Percentiles rank a stretch among this genome's conserved stretches.
These are phyloP conservation scores for Haliclona indistincta DNA, from an alignment of 37 sponge, comb jelly and placozoan species.

Conservation along the genomic window DNA sequence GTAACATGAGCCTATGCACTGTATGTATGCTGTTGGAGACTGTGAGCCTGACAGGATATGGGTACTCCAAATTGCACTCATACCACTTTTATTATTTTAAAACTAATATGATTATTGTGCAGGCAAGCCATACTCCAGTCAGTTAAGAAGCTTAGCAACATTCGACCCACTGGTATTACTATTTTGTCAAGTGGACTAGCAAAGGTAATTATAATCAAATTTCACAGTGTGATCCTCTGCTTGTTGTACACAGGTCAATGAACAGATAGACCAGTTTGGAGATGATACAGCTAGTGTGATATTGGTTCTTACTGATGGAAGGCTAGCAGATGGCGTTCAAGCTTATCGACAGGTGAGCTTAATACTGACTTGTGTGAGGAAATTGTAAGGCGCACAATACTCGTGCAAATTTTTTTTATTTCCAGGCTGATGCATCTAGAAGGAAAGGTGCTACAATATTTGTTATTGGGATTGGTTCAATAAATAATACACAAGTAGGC, in stretches of 20 bases:
- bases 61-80: too few relatives aligned
- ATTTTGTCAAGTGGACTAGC: too few relatives aligned
- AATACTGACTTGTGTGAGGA: background rate
- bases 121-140: too few relatives aligned
- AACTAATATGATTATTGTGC: too few relatives aligned
- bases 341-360: background rate
- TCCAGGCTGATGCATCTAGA: background rate
- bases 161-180: too few relatives aligned
- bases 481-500: background rate
- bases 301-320: conserved; percentile 7
- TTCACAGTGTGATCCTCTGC: background rate
- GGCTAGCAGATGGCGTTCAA: background rate
- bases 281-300: conserved; percentile 11
- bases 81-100: too few relatives aligned
- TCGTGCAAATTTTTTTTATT: background rate
- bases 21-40: too few relatives aligned
- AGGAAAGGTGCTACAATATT: conserved; percentile 2
- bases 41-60: too few relatives aligned
- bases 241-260: background rate
- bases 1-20: too few relatives aligned
- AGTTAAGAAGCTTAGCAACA: too few relatives aligned
- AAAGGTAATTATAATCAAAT: too few relatives aligned
- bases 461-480: conserved; percentile 5
- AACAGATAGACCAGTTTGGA: background rate
- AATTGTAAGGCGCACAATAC: background rate